Evolutionary conservation across 1,140 invertebrate genomes (phyloP).

Genomic region (Branchinecta lindahli): DNA sequence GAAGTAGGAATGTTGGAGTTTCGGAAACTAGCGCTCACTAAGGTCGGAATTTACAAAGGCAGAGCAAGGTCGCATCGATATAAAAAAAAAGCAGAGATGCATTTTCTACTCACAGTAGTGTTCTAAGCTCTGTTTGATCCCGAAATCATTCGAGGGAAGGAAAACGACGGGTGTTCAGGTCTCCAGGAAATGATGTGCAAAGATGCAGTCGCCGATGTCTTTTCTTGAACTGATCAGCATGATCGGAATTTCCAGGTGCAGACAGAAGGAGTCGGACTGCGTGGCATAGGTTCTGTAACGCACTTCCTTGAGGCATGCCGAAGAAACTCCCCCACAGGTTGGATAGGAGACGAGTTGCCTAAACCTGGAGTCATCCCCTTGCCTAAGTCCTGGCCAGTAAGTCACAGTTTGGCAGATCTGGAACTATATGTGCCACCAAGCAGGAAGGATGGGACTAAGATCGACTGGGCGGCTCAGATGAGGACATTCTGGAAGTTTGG

Average conservation of each 20-base stretch:
- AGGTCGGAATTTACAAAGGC: too few species aligned
- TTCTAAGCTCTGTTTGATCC: too few species aligned
- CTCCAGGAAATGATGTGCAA: too few species aligned
- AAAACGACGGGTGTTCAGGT: too few species aligned
- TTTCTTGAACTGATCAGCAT: too few species aligned
- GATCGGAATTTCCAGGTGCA: not conserved
- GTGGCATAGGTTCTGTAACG: slow-evolving; percentile 15
- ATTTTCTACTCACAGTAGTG: too few species aligned
- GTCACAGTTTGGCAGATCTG: not conserved
- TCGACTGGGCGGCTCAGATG: slow-evolving; percentile 10
- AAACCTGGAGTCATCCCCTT: not conserved
- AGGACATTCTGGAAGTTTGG: slow-evolving; percentile 6
- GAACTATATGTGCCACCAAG: not conserved
- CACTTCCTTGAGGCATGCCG: slow-evolving; percentile 12
- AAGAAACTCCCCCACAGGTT: not conserved
- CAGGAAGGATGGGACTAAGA: not conserved
- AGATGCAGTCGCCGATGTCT: too few species aligned
- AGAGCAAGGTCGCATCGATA: too few species aligned
- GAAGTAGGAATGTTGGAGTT: too few species aligned
- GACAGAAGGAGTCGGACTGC: slow-evolving; percentile 11
- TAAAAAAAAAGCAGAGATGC: too few species aligned
- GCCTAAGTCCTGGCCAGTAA: slow-evolving; percentile 2
- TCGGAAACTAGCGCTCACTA: too few species aligned
- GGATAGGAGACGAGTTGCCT: not conserved
- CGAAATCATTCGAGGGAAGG: too few species aligned